Base-by-base conservation (phyloP, 2,797 vertebrate genomes). In the Melanotaenia pygmaea region DNA sequence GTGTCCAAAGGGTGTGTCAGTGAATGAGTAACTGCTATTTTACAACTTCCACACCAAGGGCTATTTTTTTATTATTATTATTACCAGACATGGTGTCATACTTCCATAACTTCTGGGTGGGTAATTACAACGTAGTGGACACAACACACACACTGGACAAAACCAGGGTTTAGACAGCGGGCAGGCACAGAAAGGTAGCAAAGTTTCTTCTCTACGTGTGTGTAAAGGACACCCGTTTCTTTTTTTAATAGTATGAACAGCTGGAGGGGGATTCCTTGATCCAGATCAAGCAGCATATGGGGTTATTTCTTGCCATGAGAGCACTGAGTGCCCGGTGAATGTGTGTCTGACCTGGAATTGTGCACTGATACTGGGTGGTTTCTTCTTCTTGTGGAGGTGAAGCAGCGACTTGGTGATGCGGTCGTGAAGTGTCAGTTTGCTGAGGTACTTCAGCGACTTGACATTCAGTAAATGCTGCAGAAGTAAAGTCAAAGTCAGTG, bases 351-450 rank as follows among this genome's bases (percentile, higher is more conserved):
- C 98, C 97, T 99, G 97, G 86, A 99, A 99, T 90, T 99, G 98
- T 18, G 98, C 98, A 0, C 98, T 99, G 93, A 99, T 99, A 78
- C 98, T 99, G 67, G 97, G 98, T 0, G 98, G 97, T 59, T 99
- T 99, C 92, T 99, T 99, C 95, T 99, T 99, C 94, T 99, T 99
- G 89, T 99, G 97, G 56, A 99, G 95, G 82, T 99, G 98, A 28
- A 99, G 96, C 69, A 99, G 95, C 7, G 98, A 99, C 90, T 99
- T 99, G 80, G 98, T 99, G 80, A 98, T 99, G 70, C 97, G 97
- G 91, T 99, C 98, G 0, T 99, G 98, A 35, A 99, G 93, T 0
- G 98, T 98, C 92, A 99, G 90, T 85, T 95, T 96, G 26, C 96
- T 96, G 76, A 99, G 93, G 89, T 99, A 97, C 91, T 98, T 99